Conservation (phyloP, 2,113 vertebrate species). For the Menidia beryllina region DNA sequence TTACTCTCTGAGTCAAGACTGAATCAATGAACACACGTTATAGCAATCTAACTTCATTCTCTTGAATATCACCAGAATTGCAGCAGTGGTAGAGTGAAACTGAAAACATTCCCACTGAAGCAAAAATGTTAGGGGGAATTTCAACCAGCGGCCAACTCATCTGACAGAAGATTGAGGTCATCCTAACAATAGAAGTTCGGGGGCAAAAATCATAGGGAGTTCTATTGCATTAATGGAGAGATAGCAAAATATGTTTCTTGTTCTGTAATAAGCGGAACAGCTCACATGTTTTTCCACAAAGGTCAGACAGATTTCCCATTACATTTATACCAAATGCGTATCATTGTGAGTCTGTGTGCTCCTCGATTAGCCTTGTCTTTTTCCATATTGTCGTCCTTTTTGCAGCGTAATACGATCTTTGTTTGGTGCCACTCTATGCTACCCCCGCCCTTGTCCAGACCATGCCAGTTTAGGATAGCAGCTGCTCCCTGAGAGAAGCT, state of each 20-base stretch:
- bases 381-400: conserved; percentile 41
- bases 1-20: not conserved
- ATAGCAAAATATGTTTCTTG: not conserved
- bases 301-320: not conserved
- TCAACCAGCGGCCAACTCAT: not conserved
- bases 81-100: not conserved
- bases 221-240: not conserved
- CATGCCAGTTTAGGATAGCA: conserved; percentile 59
- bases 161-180: not conserved
- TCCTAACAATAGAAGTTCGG: not conserved
- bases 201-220: not conserved
- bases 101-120: not conserved
- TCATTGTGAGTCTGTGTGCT: conserved; percentile 5
- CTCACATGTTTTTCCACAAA: not conserved
- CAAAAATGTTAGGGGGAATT: not conserved
- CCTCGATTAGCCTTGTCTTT: conserved; percentile 46
- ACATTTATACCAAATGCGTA: conserved; percentile 27
- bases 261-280: not conserved
- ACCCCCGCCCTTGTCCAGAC: conserved; percentile 4
- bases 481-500: conserved; percentile 60
- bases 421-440: conserved; percentile 17
- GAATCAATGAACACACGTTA: no score
- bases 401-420: conserved; percentile 54
- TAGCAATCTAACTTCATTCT: not conserved
- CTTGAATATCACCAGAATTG: not conserved